phyloP scores from a whole-genome alignment of 2,797 vertebrate species.

The Megaceryle alcyon region DNA sequence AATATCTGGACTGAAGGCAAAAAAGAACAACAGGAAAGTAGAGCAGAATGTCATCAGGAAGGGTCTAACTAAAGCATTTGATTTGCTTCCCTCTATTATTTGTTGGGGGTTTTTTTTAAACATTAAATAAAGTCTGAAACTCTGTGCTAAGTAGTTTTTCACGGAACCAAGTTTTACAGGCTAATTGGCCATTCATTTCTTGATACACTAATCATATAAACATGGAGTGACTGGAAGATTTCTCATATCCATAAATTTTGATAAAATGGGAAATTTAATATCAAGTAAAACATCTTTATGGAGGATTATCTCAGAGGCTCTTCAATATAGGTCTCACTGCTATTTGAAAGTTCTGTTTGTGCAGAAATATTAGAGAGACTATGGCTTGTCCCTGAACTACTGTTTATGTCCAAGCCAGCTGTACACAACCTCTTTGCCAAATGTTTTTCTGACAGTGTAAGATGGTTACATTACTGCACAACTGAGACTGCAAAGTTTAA shows the following conservation, averaged over 20 bases:
- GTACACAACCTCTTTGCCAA: background rate
- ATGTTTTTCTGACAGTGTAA: rapidly evolving
- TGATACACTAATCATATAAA: background rate
- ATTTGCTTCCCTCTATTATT: slow-evolving; percentile 28
- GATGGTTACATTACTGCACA: rapidly evolving
- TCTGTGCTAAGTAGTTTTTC: background rate
- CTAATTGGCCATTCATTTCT: background rate
- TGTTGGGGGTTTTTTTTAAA: background rate
- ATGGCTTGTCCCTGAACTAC: background rate
- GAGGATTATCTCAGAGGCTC: background rate
- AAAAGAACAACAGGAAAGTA: background rate
- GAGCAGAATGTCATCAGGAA: slow-evolving; percentile 27
- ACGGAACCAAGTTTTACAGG: background rate
- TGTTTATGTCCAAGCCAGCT: background rate
- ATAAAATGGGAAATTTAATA: background rate
- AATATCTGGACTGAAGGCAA: slow-evolving; percentile 25
- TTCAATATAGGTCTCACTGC: background rate
- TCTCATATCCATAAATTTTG: background rate
- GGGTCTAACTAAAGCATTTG: background rate
- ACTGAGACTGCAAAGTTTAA: background rate
- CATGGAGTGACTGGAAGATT: background rate
- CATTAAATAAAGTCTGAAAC: slow-evolving; percentile 27
- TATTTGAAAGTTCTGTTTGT: background rate
- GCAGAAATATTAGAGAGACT: background rate
- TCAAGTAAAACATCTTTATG: background rate